Conservation (phyloP, 1,140 invertebrate genomes). For the Proales similis region DNA sequence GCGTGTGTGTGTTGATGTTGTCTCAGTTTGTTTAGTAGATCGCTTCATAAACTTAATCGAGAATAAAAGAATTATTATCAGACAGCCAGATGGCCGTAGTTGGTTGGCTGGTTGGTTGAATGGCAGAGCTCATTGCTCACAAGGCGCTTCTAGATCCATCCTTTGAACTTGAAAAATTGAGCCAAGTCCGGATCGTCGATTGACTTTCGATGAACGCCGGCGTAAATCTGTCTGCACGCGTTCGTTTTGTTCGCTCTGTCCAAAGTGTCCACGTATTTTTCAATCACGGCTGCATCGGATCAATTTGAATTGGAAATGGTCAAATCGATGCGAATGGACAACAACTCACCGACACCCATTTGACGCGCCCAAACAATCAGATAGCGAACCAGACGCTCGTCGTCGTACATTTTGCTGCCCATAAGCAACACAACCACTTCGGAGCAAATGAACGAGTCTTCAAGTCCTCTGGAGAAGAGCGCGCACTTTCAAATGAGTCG, state of each 20-base stretch:
- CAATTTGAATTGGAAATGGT: slow-evolving; percentile 3
- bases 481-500: no score
- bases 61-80: no score
- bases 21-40: no score
- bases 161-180: slow-evolving; percentile 36
- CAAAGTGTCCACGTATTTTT: slow-evolving; percentile 24
- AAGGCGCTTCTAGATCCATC: slow-evolving; percentile 34
- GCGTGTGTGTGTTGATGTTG: no score
- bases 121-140: no score
- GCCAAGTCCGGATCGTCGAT: slow-evolving; percentile 13
- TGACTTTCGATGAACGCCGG: slow-evolving; percentile 13
- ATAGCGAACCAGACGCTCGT: slow-evolving; percentile 12
- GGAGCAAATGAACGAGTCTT: slow-evolving; percentile 21
- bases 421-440: slow-evolving; percentile 27
- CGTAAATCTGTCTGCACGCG: slow-evolving; percentile 31
- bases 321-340: no score
- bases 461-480: no score
- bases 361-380: slow-evolving; percentile 22
- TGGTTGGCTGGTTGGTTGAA: no score
- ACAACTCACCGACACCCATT: slow-evolving; percentile 5
- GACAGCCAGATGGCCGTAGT: no score
- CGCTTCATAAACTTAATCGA: no score
- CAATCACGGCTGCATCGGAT: slow-evolving; percentile 23
- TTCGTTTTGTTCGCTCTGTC: slow-evolving; percentile 29
- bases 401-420: slow-evolving; percentile 21